Base-by-base conservation (phyloP, 2,888 invertebrate genomes). In the Protodeltote pygarga region DNA sequence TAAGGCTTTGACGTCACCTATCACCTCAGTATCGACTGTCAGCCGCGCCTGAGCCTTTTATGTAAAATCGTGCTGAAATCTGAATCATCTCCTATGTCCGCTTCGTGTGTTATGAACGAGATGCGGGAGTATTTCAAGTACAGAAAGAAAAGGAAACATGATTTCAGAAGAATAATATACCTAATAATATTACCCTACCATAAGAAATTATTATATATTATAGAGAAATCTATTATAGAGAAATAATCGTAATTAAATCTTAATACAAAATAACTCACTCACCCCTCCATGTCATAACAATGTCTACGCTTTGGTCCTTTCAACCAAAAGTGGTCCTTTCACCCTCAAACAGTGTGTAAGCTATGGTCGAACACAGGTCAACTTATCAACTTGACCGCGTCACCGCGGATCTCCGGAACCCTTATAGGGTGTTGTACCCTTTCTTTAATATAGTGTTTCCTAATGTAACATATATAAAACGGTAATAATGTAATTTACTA, bases 381-480 rank as follows among this genome's bases (percentile, higher is more conserved):
- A 55, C 27, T 55, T 52, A 45, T 45, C 53, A 45, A 52, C 17
- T 60, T 60, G 39, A 53, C 53, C 55, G 39, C 49, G 9, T 6
- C 16, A 6, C 16, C 5, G 16, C 28, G 10, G 9, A 25, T 13
- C 8, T 20, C 41, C 19, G 27, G 29, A 5, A 35, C 34, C 35
- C 46, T 20, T 25, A 8, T 5, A 59, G 42, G 37, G 27, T 13
- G 31, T n/a, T 17, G 14, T 27, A 15, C 42, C 45, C 39, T 57
- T 52, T 34, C 28, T 33, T 14, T 27, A 33, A 59, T 59, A 59
- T 24, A 20, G 51, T 51, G 35, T 37, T 32, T 41, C n/a, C n/a
- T n/a, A n/a, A n/a, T n/a, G n/a, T n/a, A n/a, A n/a, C n/a, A n/a
- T n/a, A n/a, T n/a, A n/a, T n/a, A n/a, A n/a, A n/a, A n/a, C n/a